Evolutionary conservation across 2,888 invertebrate species (phyloP), one percentile per base, ranked within the genome.

Genomic region (Agrochola lota): DNA sequence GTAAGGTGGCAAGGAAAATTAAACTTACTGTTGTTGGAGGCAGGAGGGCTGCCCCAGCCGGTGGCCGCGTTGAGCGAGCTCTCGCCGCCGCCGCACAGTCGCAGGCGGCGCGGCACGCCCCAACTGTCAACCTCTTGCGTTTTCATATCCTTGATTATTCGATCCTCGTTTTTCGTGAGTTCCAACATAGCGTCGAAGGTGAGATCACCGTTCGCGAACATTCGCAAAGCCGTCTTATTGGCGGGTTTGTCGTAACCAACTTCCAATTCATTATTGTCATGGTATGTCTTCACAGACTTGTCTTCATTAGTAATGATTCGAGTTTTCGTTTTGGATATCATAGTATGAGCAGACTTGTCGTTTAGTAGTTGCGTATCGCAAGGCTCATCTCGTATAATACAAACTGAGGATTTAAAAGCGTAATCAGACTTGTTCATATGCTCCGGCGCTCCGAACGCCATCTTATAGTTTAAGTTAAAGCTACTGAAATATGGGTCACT

Each of bases 1-100:
- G 84, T 78, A 72, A 70, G 59, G 75, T 23, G 40, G 52, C 49
- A 74, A 72, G n/a, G 23, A n/a, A 64, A 46, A 30, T 40, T 35
- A 35, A 15, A 77, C 82, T 84, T 87, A 91, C 97, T 97, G 92
- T 97, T 97, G 92, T 97, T 97, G 90, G 97, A 97, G 62, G 98
- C 95, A 75, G 98, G 98, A 69, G 98, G 98, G 82, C 98, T 97
- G 88, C 98, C 98, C 98, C 98, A 98, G 87, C 98, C 98, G 78
- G 98, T 97, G 79, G 98, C 97, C 81, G 97, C 97, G 93, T 98
- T 98, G 90, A 98, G 97, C 66, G 98, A 98, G 95, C 98, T 98
- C 94, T 98, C 98, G 78, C 98, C 98, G 71, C 98, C 98, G 75
- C 98, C 98, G 83, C 97, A 96, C 82, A 98, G 97, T 85, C 98